These are phyloP conservation scores for Trogon surrucura DNA, from an alignment of 2,113 vertebrate species.

Conservation along the genomic window DNA sequence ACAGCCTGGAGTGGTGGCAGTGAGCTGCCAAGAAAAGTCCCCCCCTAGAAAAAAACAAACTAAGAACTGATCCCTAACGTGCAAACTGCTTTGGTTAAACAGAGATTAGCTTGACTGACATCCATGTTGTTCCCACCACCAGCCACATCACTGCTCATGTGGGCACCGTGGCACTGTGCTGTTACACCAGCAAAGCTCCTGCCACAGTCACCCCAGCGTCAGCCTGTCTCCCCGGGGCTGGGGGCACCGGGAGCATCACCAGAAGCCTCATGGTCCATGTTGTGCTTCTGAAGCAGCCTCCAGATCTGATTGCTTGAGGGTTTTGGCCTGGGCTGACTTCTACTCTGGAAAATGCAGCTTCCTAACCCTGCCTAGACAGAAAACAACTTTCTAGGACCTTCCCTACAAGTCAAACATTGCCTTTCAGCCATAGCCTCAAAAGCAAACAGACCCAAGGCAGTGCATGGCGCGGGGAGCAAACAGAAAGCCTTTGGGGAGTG, in stretches of 20 bases:
- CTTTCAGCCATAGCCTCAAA: slow-evolving; percentile 23
- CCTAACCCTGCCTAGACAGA: background rate
- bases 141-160: background rate
- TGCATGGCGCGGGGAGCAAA: slow-evolving; percentile 1
- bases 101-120: background rate
- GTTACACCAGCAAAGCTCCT: background rate
- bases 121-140: background rate
- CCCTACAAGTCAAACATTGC: slow-evolving; percentile 75
- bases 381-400: slow-evolving; percentile 43
- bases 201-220: rapidly evolving
- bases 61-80: background rate
- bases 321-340: background rate
- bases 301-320: background rate
- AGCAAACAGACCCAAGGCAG: slow-evolving; percentile 65
- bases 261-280: background rate
- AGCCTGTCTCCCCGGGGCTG: rapidly evolving
- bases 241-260: background rate
- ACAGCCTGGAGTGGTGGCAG: rapidly evolving
- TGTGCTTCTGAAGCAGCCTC: background rate
- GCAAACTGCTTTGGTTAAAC: background rate
- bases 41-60: background rate
- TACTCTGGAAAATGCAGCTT: background rate
- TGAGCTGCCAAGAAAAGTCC: background rate
- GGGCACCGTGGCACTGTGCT: rapidly evolving
- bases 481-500: background rate